Evolutionary conservation across 2,113 vertebrate species (phyloP).

Genomic region (Telmatochromis sp.): DNA sequence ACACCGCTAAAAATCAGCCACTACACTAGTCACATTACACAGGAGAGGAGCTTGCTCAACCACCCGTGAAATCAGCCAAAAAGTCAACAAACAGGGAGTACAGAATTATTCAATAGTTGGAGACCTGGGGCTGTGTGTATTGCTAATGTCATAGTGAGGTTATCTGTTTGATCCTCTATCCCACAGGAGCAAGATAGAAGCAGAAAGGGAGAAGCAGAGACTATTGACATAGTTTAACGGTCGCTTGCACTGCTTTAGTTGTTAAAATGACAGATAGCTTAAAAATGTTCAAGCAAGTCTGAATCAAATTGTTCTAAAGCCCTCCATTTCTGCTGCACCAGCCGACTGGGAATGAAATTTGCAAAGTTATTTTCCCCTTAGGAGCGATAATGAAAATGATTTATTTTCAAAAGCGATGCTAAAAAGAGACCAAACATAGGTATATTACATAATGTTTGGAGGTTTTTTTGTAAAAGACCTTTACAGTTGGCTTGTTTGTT

Average conservation of each 20-base stretch:
- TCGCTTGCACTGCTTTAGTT: not conserved
- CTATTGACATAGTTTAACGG: not conserved
- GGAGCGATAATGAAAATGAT: not conserved
- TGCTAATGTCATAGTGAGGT: slow-evolving; percentile 19
- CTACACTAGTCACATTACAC: slow-evolving; percentile 40
- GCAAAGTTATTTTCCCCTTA: not conserved
- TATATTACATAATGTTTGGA: not conserved
- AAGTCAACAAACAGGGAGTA: slow-evolving; percentile 40
- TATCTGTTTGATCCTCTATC: slow-evolving; percentile 19
- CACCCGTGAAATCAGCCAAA: slow-evolving; percentile 44
- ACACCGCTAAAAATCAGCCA: slow-evolving; percentile 16
- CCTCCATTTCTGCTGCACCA: not conserved
- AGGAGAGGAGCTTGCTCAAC: slow-evolving; percentile 37
- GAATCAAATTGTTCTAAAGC: not conserved
- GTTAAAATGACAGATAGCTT: not conserved
- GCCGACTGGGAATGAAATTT: not conserved
- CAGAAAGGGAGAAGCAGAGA: not conserved
- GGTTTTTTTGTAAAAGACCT: not conserved
- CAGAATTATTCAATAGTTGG: slow-evolving; percentile 32
- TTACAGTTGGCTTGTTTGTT: not conserved
- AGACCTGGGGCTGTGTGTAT: slow-evolving; percentile 22
- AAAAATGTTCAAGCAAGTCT: not conserved
- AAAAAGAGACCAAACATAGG: not conserved
- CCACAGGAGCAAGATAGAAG: not conserved
- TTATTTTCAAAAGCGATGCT: not conserved